Evolutionary conservation across 2,797 vertebrate genomes (phyloP), one percentile per base, ranked within the genome.

Genomic region (Chaunax sp.): DNA sequence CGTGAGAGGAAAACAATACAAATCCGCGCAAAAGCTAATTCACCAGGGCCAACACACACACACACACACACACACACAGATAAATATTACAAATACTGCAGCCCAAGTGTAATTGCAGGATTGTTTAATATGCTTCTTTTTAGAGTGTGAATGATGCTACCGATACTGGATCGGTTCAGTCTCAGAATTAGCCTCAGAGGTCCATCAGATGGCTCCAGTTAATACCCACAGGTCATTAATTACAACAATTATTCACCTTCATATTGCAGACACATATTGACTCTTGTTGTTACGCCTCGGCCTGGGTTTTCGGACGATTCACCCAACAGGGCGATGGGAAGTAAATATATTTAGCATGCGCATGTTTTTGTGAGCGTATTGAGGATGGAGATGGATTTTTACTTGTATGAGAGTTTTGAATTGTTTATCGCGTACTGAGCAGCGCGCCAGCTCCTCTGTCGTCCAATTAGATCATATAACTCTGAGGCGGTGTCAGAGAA

Each of bases 161-260:
- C 65, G 20, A 57, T 56, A 59, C 43, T 37, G 63, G 70, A 69
- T 46, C 52, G 80, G 80, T 59, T 55, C 60, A 35, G 78, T 52
- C 1, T 41, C 63, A 74, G 69, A 72, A 80, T 86, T 69, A 65
- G 77, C 72, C 85, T 89, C 80, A 53, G 65, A 83, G 85, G 83
- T 85, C 76, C 66, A 38, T 72, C 67, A 61, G 33, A 80, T 64
- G 77, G 75, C 81, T 74, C 64, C 58, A 26, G 80, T 87, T 89
- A 87, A 90, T 86, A 86, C 90, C 87, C 86, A 85, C 85, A 87
- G 90, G 88, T 90, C 89, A 86, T 92, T 93, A 92, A 93, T 93
- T 93, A 92, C 84, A 82, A 87, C 89, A 92, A 94, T 94, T 93
- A 93, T 93, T 93, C 92, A 91, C 78, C 78, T 78, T 89, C 83